Evolutionary conservation across 2,797 vertebrate species (phyloP).

Genomic region (Holocentrus rufus): DNA sequence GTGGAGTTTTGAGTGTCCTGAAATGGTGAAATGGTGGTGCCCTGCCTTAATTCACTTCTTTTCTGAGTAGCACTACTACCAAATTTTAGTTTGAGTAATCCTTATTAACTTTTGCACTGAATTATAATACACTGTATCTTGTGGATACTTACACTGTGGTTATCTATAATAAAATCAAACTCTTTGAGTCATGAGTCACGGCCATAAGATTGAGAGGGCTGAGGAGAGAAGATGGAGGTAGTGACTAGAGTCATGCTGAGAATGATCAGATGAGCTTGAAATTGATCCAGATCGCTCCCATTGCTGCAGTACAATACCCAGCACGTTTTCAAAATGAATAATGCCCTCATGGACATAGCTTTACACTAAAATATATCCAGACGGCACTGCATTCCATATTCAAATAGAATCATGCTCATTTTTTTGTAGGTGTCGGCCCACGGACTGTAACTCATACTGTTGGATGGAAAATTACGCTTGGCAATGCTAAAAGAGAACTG

Average conservation of each 20-base stretch:
- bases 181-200: constrained; percentile 46
- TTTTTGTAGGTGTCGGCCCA: too few species aligned
- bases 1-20: too few species aligned
- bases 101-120: too few species aligned
- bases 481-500: too few species aligned
- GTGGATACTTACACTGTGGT: too few species aligned
- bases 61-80: too few species aligned
- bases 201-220: constrained; percentile 2
- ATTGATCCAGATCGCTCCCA: constrained; percentile 25
- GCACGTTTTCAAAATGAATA: constrained; percentile 27
- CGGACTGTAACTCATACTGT: too few species aligned
- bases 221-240: constrained; percentile 42
- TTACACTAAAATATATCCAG: background rate
- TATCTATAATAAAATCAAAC: constrained; percentile 37
- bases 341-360: background rate
- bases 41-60: too few species aligned
- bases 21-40: too few species aligned
- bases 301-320: background rate
- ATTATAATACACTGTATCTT: background rate
- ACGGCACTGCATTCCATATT: background rate
- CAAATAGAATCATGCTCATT: background rate
- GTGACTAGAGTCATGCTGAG: constrained; percentile 52
- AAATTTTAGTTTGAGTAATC: too few species aligned
- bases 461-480: too few species aligned
- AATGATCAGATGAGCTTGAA: constrained; percentile 34